Evolutionary conservation across 2,113 vertebrate species (phyloP).

Genomic region (Scalopus aquaticus): DNA sequence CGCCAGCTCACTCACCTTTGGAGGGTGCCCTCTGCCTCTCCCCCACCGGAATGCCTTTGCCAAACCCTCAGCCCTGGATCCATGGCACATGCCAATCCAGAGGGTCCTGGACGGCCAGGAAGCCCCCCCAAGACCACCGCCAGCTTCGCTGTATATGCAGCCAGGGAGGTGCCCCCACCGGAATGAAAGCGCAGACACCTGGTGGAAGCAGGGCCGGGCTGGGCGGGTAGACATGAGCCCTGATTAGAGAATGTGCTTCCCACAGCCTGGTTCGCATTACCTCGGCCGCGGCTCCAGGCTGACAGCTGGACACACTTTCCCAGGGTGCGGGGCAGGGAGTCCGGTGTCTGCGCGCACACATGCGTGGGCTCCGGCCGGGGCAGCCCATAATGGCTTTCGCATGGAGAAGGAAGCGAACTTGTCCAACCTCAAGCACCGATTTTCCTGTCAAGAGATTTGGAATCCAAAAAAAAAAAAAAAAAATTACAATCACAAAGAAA

Average conservation of each 20-base stretch:
- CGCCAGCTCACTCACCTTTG: not conserved
- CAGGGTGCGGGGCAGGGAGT: conserved; percentile 81
- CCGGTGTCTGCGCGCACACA: conserved; percentile 54
- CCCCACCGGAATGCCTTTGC: not conserved
- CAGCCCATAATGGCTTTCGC: conserved; percentile 85
- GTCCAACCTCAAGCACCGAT: conserved; percentile 85
- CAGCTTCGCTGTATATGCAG: not conserved
- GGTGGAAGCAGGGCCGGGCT: not conserved
- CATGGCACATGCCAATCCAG: not conserved
- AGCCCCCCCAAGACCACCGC: not conserved
- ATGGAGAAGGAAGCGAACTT: conserved; percentile 81
- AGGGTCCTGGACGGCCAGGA: not conserved
- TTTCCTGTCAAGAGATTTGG: conserved; percentile 89
- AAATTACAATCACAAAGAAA: conserved; percentile 85
- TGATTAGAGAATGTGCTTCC: conserved; percentile 75
- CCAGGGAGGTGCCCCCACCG: not conserved
- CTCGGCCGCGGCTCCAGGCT: conserved; percentile 77
- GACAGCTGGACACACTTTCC: conserved; percentile 84
- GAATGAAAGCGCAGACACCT: conserved; percentile 64
- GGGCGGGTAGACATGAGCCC: conserved; percentile 58
- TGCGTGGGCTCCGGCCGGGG: not conserved
- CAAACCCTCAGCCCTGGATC: not conserved
- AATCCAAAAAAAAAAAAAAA: conserved; percentile 77
- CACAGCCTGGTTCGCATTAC: conserved; percentile 83
- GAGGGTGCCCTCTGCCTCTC: not conserved